Conservation (phyloP, 2,797 vertebrate species). For the Cirrhinus mrigala region DNA sequence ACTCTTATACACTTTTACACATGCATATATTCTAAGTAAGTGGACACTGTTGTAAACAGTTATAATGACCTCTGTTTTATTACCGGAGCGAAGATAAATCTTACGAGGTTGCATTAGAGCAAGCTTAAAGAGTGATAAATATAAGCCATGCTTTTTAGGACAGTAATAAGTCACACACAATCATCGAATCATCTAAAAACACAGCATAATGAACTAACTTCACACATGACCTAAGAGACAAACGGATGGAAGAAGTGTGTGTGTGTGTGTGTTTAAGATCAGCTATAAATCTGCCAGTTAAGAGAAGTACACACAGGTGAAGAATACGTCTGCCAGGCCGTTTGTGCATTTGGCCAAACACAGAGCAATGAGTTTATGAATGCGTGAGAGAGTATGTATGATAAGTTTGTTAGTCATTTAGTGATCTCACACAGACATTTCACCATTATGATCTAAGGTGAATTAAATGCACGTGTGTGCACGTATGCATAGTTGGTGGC, state of each 20-base stretch:
- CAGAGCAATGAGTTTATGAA: neutral
- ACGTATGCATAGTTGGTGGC: neutral
- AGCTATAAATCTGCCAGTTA: neutral
- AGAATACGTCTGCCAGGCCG: conserved; percentile 22
- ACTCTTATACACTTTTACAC: conserved; percentile 4
- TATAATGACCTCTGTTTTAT: conserved; percentile 22
- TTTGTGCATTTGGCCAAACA: conserved; percentile 24
- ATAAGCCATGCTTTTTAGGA: conserved; percentile 10
- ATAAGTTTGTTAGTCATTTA: conserved; percentile 28
- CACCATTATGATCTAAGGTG: neutral
- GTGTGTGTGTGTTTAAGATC: neutral
- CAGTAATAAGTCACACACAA: neutral
- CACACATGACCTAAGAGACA: neutral
- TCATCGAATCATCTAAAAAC: neutral
- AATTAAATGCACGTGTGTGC: neutral
- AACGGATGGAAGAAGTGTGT: neutral
- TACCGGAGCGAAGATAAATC: neutral
- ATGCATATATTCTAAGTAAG: neutral
- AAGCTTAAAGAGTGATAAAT: neutral
- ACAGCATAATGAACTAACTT: neutral
- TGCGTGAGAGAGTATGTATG: neutral
- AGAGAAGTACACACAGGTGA: conserved; percentile 25
- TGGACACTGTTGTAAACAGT: neutral
- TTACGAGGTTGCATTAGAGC: neutral
- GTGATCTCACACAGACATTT: conserved; percentile 32